Evolutionary conservation across 1,140 invertebrate species (phyloP).

Genomic region (Microplitis mediator): DNA sequence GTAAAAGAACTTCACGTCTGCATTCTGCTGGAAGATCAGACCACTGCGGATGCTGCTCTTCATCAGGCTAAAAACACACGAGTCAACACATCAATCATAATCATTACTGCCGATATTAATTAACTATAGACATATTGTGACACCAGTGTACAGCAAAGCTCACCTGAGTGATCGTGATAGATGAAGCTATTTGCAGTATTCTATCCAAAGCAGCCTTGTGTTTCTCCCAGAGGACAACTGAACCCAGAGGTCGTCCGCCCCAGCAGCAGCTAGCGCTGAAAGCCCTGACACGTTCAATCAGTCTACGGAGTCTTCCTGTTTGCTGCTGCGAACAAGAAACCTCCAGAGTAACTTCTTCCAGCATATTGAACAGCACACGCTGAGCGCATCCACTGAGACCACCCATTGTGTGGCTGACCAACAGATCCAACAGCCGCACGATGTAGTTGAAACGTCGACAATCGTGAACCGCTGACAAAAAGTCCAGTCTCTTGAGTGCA

Average conservation of each 20-base stretch:
- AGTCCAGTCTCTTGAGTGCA: conserved; percentile 91
- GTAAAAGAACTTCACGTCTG: conserved; percentile 86
- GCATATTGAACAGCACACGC: conserved; percentile 88
- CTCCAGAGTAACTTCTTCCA: conserved; percentile 92
- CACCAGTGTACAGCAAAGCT: conserved; percentile 19
- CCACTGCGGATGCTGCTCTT: conserved; percentile 82
- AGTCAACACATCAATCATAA: conserved; percentile 36
- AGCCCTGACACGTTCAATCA: conserved; percentile 78
- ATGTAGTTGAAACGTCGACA: conserved; percentile 95
- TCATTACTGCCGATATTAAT: not conserved
- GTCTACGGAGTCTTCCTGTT: conserved; percentile 77
- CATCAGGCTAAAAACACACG: conserved; percentile 77
- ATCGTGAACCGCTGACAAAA: conserved; percentile 92
- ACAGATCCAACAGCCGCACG: conserved; percentile 86
- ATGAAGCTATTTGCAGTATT: conserved; percentile 81
- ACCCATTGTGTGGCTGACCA: conserved; percentile 72
- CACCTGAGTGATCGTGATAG: conserved; percentile 79
- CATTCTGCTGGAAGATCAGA: conserved; percentile 93
- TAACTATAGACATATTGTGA: not conserved
- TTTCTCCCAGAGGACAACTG: conserved; percentile 85
- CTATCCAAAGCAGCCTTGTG: conserved; percentile 83
- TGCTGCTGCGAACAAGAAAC: conserved; percentile 88
- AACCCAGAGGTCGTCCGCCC: conserved; percentile 83
- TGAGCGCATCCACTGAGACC: conserved; percentile 92
- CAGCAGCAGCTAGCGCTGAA: conserved; percentile 74